Base-by-base conservation (phyloP, 1,140 invertebrate genomes). In the Thereuonema tuberculata region DNA sequence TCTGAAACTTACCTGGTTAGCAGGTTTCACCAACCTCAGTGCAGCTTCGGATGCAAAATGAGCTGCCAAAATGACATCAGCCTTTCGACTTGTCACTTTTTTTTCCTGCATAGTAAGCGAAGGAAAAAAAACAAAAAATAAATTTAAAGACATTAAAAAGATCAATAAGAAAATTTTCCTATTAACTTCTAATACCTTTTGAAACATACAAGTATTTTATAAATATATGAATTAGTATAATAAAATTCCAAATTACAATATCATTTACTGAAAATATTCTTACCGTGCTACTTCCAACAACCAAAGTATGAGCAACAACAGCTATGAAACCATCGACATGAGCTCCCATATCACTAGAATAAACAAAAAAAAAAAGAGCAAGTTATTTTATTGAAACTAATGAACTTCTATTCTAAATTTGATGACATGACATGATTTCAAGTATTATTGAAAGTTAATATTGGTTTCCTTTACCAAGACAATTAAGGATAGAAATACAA, bases 281-380 rank as follows among this genome's bases (percentile, higher is more conserved):
- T 58, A 71, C 81, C 49, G 76, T 67, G 26, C 81, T 81, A 56
- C 86, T 85, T 59, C 91, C 92, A 66, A 99, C 82, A 61, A 95
- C 83, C 63, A 98, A 76, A 15, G 94, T 96, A 73, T 99, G 95
- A 43, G 94, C 96, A 26, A 93, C 93, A 56, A 98, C 93, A 58
- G 95, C 95, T 72, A 98, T 95, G 71, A 95, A 99, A 26, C 97
- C 97, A 84, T 99, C 97, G 69, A 99, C 85, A 74, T 99, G 96
- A 62, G 91, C 93, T 65, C 96, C 96, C 67, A 99, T 76, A 77
- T 99, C 95, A 73, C 92, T 95, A 68, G 59, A 82, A 80, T 69
- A 59, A 65, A 61, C 56, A 48, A 37, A 48, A 53, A 29, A 60
- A 1, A 59, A 27, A 63, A 26, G 3, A 56, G 60, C 21, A 23